These are phyloP conservation scores for Zosterops hypoxanthus DNA, from an alignment of 2,113 vertebrate species.

Conservation along the genomic window DNA sequence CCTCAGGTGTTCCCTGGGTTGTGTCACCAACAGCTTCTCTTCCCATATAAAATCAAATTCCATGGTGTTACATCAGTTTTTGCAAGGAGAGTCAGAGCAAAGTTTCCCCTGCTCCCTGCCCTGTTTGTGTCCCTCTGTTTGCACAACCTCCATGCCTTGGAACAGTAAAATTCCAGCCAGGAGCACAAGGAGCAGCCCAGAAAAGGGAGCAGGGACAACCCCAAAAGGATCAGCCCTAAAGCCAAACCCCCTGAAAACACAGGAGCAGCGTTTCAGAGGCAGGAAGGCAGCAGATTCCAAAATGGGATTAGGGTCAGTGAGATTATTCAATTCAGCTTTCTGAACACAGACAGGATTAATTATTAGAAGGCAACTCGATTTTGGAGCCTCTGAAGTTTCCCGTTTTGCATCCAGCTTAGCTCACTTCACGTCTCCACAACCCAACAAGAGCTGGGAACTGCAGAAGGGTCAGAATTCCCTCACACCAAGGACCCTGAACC, in stretches of 20 bases:
- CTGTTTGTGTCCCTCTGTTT: not conserved
- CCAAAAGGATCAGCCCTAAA: not conserved
- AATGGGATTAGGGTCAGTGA: not conserved
- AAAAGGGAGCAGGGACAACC: not conserved
- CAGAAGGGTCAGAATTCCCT: not conserved
- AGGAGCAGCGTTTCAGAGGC: not conserved
- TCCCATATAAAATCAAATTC: not conserved
- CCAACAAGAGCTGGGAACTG: fast-evolving
- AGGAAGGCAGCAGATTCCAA: not conserved
- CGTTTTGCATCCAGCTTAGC: not conserved
- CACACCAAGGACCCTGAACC: not conserved
- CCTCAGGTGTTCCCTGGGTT: not conserved
- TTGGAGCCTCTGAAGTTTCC: not conserved
- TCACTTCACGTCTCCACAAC: fast-evolving
- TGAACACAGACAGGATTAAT: not conserved
- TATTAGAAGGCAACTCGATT: not conserved
- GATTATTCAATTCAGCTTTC: not conserved
- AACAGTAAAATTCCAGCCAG: not conserved
- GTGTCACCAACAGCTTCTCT: not conserved
- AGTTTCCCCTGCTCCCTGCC: not conserved
- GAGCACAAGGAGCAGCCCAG: not conserved
- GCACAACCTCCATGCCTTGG: not conserved
- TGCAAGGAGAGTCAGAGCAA: not conserved
- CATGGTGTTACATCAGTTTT: fast-evolving
- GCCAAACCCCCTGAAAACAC: not conserved